These are phyloP conservation scores for Collichthys lucidus DNA, from an alignment of 2,113 vertebrate genomes.

Conservation along the genomic window DNA sequence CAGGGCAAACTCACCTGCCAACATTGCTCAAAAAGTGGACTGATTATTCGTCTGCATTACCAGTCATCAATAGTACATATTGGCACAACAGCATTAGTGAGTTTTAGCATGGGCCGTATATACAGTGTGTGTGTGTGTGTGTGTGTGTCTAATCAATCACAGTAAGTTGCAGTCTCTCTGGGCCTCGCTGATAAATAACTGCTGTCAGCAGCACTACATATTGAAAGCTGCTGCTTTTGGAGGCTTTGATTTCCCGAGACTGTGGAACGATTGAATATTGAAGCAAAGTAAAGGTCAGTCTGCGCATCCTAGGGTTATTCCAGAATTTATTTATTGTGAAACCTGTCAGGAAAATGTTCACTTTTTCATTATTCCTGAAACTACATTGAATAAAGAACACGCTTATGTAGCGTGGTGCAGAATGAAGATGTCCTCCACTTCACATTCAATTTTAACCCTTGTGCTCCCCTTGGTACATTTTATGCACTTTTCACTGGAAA, in stretches of 20 bases:
- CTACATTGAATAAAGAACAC: too few relatives aligned
- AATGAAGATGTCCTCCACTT: too few relatives aligned
- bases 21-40: constrained; percentile 24
- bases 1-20: neutral
- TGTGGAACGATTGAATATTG: constrained; percentile 1
- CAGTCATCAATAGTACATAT: constrained; percentile 24
- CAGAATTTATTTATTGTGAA: constrained; percentile 3
- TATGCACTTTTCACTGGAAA: too few relatives aligned
- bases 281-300: neutral
- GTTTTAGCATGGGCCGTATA: neutral
- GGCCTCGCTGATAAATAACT: constrained; percentile 29
- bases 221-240: constrained; percentile 6
- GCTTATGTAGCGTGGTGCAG: too few relatives aligned
- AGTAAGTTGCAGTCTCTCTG: constrained; percentile 19
- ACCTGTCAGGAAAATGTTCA: neutral
- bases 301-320: neutral
- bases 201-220: constrained; percentile 38
- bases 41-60: constrained; percentile 37
- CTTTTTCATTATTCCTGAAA: neutral
- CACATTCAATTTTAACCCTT: too few relatives aligned
- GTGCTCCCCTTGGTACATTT: too few relatives aligned
- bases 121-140: neutral
- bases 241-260: neutral
- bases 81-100: neutral
- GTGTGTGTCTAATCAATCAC: constrained; percentile 40